Evolutionary conservation across 2,113 vertebrate genomes (phyloP), one percentile per base, ranked within the genome.

Genomic region (Thryonomys swinderianus): DNA sequence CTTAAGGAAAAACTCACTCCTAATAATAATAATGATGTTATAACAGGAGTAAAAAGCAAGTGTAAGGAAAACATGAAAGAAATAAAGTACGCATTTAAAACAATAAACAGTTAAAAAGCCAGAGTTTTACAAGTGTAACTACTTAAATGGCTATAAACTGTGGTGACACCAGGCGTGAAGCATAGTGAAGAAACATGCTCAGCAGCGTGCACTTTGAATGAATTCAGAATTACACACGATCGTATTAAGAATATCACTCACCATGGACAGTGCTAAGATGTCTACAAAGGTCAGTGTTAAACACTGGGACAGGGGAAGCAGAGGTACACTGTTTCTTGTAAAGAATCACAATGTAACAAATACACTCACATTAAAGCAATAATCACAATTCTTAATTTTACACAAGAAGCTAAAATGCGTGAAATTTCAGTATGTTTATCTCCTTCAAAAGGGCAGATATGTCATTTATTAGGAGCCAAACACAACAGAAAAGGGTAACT

Each of bases 321-420:
- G 59, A 53, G 78, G 42, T 27, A 78, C 10, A 82, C 66, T 0
- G 21, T 85, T 93, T 91, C 78, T 0, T 6, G 95, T n/a, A 53
- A 48, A 93, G 61, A 92, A 42, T 73, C 79, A 95, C 91, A 85
- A 61, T 84, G 84, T 86, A 95, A 95, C 86, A 84, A 64, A 91
- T n/a, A 69, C n/a, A 95, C 48, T 96, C 61, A 95, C 84, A 87
- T 84, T 61, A 73, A 59, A 90, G 81, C n/a, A 73, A 85, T 21
- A 74, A 18, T 94, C 83, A 93, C 85, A 84, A 88, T 69, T 91
- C 83, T 88, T 59, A 96, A 90, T 81, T 84, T 91, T 93, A 96
- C 32, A 95, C 88, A 86, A 66, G 93, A 89, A 93, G 51, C 61
- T 89, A 89, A 1, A 93, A 62, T 45, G 55, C 87, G 85, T 96